Evolutionary conservation across 2,888 invertebrate species (phyloP).

Genomic region (Acanthopleura granulata): DNA sequence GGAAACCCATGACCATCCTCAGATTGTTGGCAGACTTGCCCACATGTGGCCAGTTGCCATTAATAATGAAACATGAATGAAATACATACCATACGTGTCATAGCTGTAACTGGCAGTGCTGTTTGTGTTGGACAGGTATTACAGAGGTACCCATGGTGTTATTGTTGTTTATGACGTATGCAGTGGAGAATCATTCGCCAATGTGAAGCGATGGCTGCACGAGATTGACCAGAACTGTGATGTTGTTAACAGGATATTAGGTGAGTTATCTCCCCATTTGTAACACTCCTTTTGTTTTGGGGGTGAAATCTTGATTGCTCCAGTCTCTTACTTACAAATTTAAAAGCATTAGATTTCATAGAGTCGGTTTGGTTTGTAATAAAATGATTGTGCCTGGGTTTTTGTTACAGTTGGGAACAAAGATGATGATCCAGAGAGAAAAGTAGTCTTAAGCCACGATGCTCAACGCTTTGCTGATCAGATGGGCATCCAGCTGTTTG

Average conservation of each 20-base stretch:
- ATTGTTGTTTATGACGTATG: slow-evolving; percentile 99
- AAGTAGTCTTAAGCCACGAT: slow-evolving; percentile 97
- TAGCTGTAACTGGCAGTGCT: slow-evolving; percentile 19
- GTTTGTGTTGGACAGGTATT: slow-evolving; percentile 77
- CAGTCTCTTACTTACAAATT: no score
- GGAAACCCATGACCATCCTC: no score
- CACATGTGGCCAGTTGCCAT: no score
- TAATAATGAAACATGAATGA: no score
- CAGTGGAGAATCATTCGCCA: slow-evolving; percentile 98
- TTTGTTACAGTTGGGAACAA: slow-evolving; percentile 67
- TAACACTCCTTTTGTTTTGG: no score
- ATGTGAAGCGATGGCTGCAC: slow-evolving; percentile 98
- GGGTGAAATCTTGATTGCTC: no score
- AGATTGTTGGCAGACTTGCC: no score
- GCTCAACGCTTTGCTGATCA: slow-evolving; percentile 96
- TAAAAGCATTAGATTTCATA: no score
- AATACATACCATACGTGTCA: no score
- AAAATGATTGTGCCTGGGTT: background rate
- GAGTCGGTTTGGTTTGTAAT: no score
- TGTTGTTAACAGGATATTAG: slow-evolving; percentile 97
- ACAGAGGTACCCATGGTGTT: slow-evolving; percentile 98
- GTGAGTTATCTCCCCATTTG: slow-evolving; percentile 71
- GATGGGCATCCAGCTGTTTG: slow-evolving; percentile 97
- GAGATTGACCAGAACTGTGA: slow-evolving; percentile 99
- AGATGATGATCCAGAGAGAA: slow-evolving; percentile 71